Conservation (phyloP, 2,888 invertebrate genomes). For the Tryphoninae sp. region DNA sequence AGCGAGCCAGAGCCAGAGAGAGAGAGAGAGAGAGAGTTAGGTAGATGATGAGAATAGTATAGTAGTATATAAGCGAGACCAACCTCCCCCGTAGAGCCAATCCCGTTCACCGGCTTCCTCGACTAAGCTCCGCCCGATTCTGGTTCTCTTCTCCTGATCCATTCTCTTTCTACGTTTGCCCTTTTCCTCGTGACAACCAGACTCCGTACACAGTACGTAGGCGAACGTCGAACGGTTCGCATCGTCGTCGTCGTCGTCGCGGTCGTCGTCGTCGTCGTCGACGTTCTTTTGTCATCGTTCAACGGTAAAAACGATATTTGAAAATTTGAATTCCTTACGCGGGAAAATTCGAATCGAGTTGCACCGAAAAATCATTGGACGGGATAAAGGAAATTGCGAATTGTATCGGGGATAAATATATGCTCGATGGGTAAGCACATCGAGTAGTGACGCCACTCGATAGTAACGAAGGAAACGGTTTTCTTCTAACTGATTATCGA, state of each 20-base stretch:
- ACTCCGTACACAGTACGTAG: constrained; percentile 74
- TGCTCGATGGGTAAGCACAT: no score
- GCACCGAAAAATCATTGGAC: neutral
- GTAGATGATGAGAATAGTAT: constrained; percentile 36
- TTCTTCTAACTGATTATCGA: no score
- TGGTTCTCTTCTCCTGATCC: constrained; percentile 42
- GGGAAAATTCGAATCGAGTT: neutral
- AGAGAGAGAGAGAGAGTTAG: constrained; percentile 20
- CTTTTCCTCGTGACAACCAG: constrained; percentile 77
- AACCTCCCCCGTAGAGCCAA: constrained; percentile 70
- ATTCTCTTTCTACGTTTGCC: constrained; percentile 68
- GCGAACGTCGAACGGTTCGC: constrained; percentile 76
- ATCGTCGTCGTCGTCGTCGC: constrained; percentile 66
- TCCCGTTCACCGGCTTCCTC: constrained; percentile 66
- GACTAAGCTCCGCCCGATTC: constrained; percentile 66
- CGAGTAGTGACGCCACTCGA: no score
- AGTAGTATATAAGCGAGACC: constrained; percentile 59
- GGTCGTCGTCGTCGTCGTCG: constrained; percentile 46
- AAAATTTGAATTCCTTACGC: neutral
- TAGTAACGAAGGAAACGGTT: no score
- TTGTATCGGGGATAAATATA: neutral
- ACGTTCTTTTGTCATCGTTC: constrained; percentile 11
- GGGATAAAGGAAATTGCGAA: neutral
- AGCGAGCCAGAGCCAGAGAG: neutral
- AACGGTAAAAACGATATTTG: neutral